Base-by-base conservation (phyloP, 2,113 vertebrate species). In the Prolemur simus region DNA sequence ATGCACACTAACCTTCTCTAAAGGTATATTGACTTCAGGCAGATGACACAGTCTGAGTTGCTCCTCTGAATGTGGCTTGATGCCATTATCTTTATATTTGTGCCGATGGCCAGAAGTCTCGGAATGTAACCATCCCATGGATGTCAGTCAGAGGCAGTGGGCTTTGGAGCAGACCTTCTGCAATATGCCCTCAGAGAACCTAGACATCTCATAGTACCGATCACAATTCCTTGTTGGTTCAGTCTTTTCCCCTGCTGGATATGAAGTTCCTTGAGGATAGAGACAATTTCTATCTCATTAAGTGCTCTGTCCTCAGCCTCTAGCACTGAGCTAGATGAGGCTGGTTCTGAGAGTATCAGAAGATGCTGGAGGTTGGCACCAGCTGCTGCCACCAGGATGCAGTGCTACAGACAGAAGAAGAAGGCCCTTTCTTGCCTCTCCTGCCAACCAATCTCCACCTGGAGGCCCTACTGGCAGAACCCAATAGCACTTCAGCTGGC, bases 121-220 rank as follows among this genome's bases (percentile, higher is more conserved):
- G 20, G 42, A 15, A 0, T n/a, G 18, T 23, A 52, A 12, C 42
- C 42, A 5, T 39, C 3, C 45, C 18, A 8, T 2, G 2, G 60
- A 37, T 20, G 1, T 45, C 39, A 4, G 25, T 34, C 52, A 25
- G 32, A 20, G 84, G 47, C 39, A 8, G 23, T 15, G 18, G 52
- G 34, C 49, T n/a, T 56, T 52, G 78, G 60, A 18, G 34, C 45
- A 34, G 42, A 34, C 45, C 45, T 8, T 76, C 66, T 20, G 45
- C 17, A 29, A 2, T 1, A 1, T 0, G 15, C 42, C 27, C 3
- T 56, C 25, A 8, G 45, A 60, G 66, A 86, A 42, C 60, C 74
- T 63, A 77, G 1, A 0, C 10, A 0, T 80, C 21, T 81, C 12
- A 10, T 1, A 5, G n/a, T 21, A 25, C 47, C 3, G n/a, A 68